Evolutionary conservation across 2,888 invertebrate species (phyloP), one percentile per base, ranked within the genome.

Genomic region (Aspidiotus rigidus): DNA sequence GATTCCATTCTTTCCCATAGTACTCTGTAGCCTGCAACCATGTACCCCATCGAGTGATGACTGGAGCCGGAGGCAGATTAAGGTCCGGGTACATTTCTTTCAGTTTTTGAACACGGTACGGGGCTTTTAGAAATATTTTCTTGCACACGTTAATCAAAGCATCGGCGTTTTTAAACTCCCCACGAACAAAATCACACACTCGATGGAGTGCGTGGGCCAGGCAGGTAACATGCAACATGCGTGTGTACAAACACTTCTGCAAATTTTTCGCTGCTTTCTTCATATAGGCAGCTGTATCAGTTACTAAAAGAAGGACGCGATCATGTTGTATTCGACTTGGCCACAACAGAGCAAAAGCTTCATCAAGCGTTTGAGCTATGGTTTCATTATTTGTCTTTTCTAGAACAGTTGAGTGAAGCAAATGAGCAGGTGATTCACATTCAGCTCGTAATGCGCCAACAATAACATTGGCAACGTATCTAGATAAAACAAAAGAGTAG

Each of bases 381-480:
- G 62, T 69, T 62, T 42, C 28, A 63, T 11, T 13, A 40, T 69
- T 69, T 13, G 55, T 17, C 7, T 70, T 63, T 40, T 55, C 44
- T 40, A 64, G 53, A 62, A 62, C 42, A 54, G 55, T 57, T 57
- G 28, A 57, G 56, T 62, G 57, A 56, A 59, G 54, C 41, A 70
- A 28, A 57, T 64, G 60, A 1, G 64, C 17, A 55, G 56, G 44
- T 56, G 62, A 53, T 44, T 28, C 28, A 49, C 56, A 40, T 42
- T 69, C 55, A 39, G 40, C 40, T 16, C 57, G 13, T 61, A 70
- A 60, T 57, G 53, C 49, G 39, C 70, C 64, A 39, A 69, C 42
- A 28, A 69, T n/a, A 41, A 69, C 49, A 57, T 69, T 69, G 16
- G 69, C 63, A 40, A 64, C 42, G 15, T 69, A 69, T 28, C 69